Evolutionary conservation across 2,888 invertebrate species (phyloP).

Genomic region (Miltochrista miniata): DNA sequence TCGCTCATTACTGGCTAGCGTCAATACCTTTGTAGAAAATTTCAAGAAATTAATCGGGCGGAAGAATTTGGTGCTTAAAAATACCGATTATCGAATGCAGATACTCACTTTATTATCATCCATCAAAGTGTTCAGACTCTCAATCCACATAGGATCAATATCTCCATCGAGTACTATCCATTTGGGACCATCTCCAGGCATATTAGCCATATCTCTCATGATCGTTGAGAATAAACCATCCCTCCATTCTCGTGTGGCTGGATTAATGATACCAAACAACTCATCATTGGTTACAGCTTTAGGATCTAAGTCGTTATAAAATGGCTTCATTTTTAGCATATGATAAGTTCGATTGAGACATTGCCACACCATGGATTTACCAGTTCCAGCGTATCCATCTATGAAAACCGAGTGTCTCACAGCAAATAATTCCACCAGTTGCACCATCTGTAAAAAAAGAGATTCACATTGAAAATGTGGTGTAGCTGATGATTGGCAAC

Average conservation of each 20-base stretch:
- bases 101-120: constrained; percentile 94
- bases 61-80: too few relatives aligned
- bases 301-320: constrained; percentile 96
- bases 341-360: constrained; percentile 92
- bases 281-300: constrained; percentile 98
- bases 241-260: constrained; percentile 96
- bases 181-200: constrained; percentile 93
- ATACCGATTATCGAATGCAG: neutral
- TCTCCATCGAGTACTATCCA: constrained; percentile 98
- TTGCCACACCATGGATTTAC: constrained; percentile 97
- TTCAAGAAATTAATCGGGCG: too few relatives aligned
- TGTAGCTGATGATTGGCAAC: too few relatives aligned
- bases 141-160: constrained; percentile 99
- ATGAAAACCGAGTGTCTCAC: constrained; percentile 97
- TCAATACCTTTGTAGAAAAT: constrained; percentile 86
- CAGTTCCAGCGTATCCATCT: constrained; percentile 93
- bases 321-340: constrained; percentile 92
- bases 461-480: too few relatives aligned
- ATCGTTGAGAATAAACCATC: constrained; percentile 95
- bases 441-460: constrained; percentile 87
- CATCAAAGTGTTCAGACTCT: constrained; percentile 98
- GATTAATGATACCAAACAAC: constrained; percentile 96
- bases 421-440: constrained; percentile 95
- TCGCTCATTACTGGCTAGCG: constrained; percentile 96
- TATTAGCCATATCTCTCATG: constrained; percentile 96